Percentiles rank a stretch among this genome's conserved stretches.
Conservation (phyloP, 2,888 invertebrate genomes). For the Belgica antarctica region DNA sequence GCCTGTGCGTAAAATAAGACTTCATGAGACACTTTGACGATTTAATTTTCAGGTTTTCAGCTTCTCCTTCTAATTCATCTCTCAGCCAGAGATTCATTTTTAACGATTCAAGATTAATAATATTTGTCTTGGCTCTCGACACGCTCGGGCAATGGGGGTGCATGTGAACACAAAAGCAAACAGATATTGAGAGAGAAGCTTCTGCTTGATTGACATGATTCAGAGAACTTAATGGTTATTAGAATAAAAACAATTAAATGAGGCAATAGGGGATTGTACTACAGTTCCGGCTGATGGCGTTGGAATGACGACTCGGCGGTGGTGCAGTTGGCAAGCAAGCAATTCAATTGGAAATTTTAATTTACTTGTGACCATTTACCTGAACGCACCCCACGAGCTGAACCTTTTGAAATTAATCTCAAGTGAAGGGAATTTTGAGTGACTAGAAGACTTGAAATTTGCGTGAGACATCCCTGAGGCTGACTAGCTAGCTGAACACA, state of each 20-base stretch:
- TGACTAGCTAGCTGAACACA: no score
- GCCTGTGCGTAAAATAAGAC: background rate
- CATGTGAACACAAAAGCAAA: background rate
- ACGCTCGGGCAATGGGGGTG: background rate
- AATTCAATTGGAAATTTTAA: background rate
- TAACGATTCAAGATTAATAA: background rate
- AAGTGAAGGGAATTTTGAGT: no score
- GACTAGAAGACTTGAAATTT: no score
- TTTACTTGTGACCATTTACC: no score
- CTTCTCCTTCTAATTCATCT: background rate
- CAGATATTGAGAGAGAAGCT: background rate
- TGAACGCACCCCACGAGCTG: no score
- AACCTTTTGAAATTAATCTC: no score
- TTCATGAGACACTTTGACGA: constrained; percentile 15
- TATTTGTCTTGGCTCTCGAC: background rate
- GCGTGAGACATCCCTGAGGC: no score
- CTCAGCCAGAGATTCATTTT: background rate
- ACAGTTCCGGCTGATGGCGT: no score
- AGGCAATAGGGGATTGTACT: no score
- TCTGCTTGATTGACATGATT: background rate
- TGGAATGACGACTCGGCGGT: no score
- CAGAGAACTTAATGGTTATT: background rate
- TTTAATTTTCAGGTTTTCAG: no score
- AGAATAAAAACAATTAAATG: background rate
- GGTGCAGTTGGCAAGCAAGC: no score